Percentiles rank a stretch among this genome's conserved stretches.
These are phyloP conservation scores for Orchestes rusci DNA, from an alignment of 2,888 invertebrate species.

Conservation along the genomic window DNA sequence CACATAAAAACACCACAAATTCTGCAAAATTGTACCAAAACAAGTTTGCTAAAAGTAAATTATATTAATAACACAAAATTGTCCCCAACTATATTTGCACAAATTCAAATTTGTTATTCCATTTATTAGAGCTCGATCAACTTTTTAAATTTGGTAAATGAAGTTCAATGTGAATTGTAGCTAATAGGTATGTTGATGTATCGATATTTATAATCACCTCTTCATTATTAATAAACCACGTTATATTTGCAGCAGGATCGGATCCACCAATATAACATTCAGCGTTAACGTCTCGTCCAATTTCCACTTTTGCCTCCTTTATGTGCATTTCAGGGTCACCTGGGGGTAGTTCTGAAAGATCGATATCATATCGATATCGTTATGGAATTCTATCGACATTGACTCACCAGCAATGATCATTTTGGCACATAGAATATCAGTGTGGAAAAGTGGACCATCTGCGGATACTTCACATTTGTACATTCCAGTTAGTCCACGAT, in stretches of 20 bases:
- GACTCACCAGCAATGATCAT: slow-evolving; percentile 42
- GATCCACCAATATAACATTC: slow-evolving; percentile 43
- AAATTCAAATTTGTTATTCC: no score
- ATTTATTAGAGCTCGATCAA: no score
- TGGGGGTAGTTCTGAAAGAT: slow-evolving; percentile 40
- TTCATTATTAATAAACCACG: slow-evolving; percentile 45
- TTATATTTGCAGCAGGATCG: slow-evolving; percentile 44
- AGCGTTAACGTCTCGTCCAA: slow-evolving; percentile 43
- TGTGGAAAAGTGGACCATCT: slow-evolving; percentile 44
- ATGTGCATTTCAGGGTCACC: slow-evolving; percentile 40
- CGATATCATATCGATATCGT: neutral
- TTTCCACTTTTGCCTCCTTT: slow-evolving; percentile 43
- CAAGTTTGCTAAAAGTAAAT: no score
- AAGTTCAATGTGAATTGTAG: no score
- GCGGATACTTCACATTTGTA: slow-evolving; percentile 46
- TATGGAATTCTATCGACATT: neutral
- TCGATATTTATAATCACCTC: slow-evolving; percentile 42
- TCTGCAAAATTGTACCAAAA: no score
- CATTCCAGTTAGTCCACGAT: slow-evolving; percentile 40
- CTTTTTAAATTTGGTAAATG: no score
- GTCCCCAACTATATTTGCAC: no score
- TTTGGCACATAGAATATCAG: slow-evolving; percentile 40
- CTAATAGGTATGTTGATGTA: no score
- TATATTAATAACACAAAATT: no score
- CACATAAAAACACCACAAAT: no score